phyloP scores from a whole-genome alignment of 2,888 invertebrate genomes.

The Cataglyphis albicans region DNA sequence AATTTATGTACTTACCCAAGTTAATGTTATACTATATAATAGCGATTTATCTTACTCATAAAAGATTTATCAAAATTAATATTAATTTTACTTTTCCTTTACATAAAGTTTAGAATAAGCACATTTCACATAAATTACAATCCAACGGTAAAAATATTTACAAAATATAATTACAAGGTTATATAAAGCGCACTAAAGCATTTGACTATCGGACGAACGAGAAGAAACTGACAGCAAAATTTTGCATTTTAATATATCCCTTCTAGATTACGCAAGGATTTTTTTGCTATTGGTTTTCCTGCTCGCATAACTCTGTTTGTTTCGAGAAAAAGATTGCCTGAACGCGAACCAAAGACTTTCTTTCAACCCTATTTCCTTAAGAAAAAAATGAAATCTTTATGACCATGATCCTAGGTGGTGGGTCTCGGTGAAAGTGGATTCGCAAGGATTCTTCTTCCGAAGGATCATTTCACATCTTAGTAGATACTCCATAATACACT shows the following conservation, averaged over 20 bases:
- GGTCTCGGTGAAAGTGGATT: constrained; percentile 18
- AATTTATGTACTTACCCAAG: constrained; percentile 29
- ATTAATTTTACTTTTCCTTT: background rate
- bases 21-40: background rate
- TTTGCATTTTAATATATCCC: constrained; percentile 61
- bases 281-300: constrained; percentile 74
- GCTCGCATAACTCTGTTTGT: constrained; percentile 51
- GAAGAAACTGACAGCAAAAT: constrained; percentile 56
- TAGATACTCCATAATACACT: background rate
- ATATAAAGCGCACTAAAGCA: background rate
- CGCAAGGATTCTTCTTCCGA: constrained; percentile 43
- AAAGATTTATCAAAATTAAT: background rate
- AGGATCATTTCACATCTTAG: background rate
- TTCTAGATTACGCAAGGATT: constrained; percentile 73
- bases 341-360: constrained; percentile 69
- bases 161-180: background rate
- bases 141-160: background rate
- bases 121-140: constrained; percentile 12
- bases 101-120: constrained; percentile 2
- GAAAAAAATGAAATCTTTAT: constrained; percentile 83
- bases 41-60: background rate
- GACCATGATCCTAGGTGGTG: constrained; percentile 66
- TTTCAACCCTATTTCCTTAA: constrained; percentile 68
- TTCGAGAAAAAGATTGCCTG: constrained; percentile 67
- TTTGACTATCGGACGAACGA: background rate